Evolutionary conservation across 2,888 invertebrate genomes (phyloP).

Genomic region (Diaphora mendica): DNA sequence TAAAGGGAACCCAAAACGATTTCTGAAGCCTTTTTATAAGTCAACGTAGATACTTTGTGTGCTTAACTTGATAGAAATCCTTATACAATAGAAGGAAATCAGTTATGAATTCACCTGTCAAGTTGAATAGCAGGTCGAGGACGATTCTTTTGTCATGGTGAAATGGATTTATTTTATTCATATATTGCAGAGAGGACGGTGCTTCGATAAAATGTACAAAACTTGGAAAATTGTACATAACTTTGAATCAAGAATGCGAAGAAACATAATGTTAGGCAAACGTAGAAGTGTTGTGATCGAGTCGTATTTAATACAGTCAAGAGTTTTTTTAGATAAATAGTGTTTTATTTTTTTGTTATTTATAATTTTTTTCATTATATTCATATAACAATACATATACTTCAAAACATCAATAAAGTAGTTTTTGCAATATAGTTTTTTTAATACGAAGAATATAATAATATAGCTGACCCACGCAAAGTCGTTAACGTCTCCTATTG

Average conservation of each 20-base stretch:
- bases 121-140: conserved; percentile 51
- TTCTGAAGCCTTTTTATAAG: conserved; percentile 19
- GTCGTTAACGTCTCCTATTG: too few species aligned
- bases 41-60: conserved; percentile 24
- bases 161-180: conserved; percentile 58
- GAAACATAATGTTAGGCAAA: too few species aligned
- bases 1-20: not conserved
- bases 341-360: too few species aligned
- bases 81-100: conserved; percentile 54
- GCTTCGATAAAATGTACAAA: not conserved
- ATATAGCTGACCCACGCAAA: too few species aligned
- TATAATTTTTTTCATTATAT: too few species aligned
- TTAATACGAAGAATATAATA: too few species aligned
- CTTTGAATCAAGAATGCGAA: not conserved
- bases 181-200: conserved; percentile 26
- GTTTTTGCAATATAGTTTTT: too few species aligned
- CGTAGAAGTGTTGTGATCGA: too few species aligned
- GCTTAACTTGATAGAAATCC: conserved; percentile 43
- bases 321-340: too few species aligned
- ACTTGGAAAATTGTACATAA: not conserved
- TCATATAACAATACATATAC: too few species aligned
- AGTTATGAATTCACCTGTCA: conserved; percentile 57
- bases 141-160: conserved; percentile 53
- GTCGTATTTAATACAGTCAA: too few species aligned
- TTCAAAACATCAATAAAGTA: too few species aligned